Conservation (phyloP, 2,888 invertebrate genomes). For the Mayetiola destructor region DNA sequence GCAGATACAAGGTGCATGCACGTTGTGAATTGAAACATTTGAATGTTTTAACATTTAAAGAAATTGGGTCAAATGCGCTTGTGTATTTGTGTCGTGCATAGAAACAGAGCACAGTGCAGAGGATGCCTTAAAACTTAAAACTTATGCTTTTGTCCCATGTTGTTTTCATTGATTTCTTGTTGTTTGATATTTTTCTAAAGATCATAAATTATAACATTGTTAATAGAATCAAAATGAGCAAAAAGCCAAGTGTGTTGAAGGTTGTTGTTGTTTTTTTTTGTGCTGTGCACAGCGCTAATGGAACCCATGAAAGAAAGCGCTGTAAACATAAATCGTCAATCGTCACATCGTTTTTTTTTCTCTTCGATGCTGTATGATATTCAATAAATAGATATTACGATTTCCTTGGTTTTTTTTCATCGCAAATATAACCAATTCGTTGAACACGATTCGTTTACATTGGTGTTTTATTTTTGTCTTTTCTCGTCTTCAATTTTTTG, state of each 20-base stretch:
- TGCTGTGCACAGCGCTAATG: too few species aligned
- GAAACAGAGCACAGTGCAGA: too few species aligned
- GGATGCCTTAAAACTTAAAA: too few species aligned
- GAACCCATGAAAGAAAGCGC: too few species aligned
- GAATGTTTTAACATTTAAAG: not conserved
- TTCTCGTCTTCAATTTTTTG: not conserved
- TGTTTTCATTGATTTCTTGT: too few species aligned
- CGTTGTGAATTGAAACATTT: not conserved
- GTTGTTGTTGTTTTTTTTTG: not conserved
- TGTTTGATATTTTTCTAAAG: too few species aligned
- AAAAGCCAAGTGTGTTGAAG: too few species aligned
- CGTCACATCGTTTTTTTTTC: not conserved
- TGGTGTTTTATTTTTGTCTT: not conserved
- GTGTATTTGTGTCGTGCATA: too few species aligned
- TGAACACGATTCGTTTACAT: not conserved
- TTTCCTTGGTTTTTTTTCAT: not conserved
- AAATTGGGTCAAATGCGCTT: conserved; percentile 6
- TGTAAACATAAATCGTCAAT: too few species aligned
- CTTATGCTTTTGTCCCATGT: too few species aligned
- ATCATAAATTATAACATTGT: conserved; percentile 9
- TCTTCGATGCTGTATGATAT: not conserved
- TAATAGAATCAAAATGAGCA: conserved; percentile 2
- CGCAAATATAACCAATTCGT: conserved; percentile 4
- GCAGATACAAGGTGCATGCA: not conserved
- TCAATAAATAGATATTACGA: too few species aligned